Base-by-base conservation (phyloP, 2,113 vertebrate genomes). In the Cnemophilus loriae region DNA sequence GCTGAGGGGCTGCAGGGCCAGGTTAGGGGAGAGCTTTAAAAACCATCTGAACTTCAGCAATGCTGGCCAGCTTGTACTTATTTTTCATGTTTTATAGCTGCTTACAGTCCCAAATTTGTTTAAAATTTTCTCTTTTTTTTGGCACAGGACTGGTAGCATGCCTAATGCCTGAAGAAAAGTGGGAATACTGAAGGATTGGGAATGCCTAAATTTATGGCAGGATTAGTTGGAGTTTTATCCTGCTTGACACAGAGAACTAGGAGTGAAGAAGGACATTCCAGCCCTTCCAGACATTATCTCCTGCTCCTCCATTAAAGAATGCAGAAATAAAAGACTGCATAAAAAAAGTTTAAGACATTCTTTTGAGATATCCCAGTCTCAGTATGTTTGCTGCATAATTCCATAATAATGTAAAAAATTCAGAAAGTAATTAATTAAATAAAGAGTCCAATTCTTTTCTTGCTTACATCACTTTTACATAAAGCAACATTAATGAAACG, bases 201-300 rank as follows among this genome's bases (percentile, higher is more conserved):
- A 92, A 95, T 78, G 92, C 52, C 86, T 94, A 70, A 87, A 94
- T 94, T 95, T 94, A 95, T 92, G 60, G 86, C 65, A 90, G 89
- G 89, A 95, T 95, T 93, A 95, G 74, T 20, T 28, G 28, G 46
- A 87, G 69, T 82, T 90, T 92, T 82, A 94, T 70, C 65, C 70
- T 88, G 60, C 89, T 52, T 90, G 93, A 90, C 86, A 61, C 23
- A 47, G 57, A 92, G 69, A 87, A 77, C 50, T 81, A 93, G 64
- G 71, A 87, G n/a, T 65, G 91, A 87, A 68, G 68, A 57, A 80
- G 84, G 60, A 42, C 93, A 81, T 90, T 96, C 89, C 93, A 93
- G 79, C 44, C 52, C n/a, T 61, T 61, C 37, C 59, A 61, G 59
- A 61, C 60, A 67, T 79, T 92, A 95, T 90, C 86, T 96, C 70